phyloP scores from a whole-genome alignment of 2,888 invertebrate species.

The Seira ritae region DNA sequence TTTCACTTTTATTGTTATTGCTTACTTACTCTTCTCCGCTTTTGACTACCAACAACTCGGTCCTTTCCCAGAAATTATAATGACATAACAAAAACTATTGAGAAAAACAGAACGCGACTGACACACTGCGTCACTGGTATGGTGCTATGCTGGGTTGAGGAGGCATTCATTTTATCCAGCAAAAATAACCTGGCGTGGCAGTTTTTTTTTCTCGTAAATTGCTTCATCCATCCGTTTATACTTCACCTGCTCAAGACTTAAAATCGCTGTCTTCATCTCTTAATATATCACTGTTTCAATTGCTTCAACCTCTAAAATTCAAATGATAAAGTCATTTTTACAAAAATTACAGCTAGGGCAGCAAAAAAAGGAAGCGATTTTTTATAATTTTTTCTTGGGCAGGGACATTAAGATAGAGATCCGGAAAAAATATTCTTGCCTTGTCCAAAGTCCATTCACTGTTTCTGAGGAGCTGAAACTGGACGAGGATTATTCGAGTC shows the following conservation, averaged over 20 bases:
- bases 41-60: not conserved
- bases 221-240: not conserved
- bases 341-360: not conserved
- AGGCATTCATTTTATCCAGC: no score
- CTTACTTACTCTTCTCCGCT: slow-evolving; percentile 26
- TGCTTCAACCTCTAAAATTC: not conserved
- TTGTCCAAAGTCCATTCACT: not conserved
- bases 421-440: slow-evolving; percentile 15
- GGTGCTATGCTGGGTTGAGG: not conserved
- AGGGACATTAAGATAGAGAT: slow-evolving; percentile 24
- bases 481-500: not conserved
- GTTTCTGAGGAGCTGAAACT: not conserved
- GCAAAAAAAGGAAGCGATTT: not conserved
- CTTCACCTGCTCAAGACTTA: not conserved
- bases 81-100: slow-evolving; percentile 36
- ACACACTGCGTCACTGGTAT: not conserved
- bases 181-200: not conserved
- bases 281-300: not conserved
- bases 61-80: slow-evolving; percentile 63
- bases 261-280: not conserved
- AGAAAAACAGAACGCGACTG: not conserved
- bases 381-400: not conserved
- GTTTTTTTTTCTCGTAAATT: not conserved
- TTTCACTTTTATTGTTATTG: slow-evolving; percentile 49
- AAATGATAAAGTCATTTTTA: slow-evolving; percentile 1